Evolutionary conservation across 2,888 invertebrate genomes (phyloP).

Genomic region (Drosophila neutralis): DNA sequence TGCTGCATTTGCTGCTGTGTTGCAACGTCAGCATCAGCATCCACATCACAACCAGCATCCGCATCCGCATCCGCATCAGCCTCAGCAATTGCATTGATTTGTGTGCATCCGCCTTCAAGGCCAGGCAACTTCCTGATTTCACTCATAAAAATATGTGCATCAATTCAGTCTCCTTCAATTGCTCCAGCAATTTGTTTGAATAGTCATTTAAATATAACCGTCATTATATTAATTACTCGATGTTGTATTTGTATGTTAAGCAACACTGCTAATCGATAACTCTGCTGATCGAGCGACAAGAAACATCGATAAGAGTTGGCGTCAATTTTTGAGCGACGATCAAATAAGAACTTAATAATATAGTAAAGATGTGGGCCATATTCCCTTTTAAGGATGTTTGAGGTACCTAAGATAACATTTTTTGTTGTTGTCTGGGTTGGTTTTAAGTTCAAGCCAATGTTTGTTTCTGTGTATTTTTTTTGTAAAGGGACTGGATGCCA

Average conservation of each 20-base stretch:
- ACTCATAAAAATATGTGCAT: neutral
- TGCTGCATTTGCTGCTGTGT: constrained; percentile 11
- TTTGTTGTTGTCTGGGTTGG: neutral
- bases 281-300: neutral
- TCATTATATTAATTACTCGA: neutral
- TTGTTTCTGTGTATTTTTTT: neutral
- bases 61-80: constrained; percentile 1
- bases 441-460: neutral
- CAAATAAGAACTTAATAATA: too few species aligned
- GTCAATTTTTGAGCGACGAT: neutral
- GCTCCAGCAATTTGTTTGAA: neutral
- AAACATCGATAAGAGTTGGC: neutral
- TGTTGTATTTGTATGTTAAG: neutral
- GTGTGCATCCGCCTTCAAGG: constrained; percentile 34
- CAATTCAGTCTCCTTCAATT: neutral
- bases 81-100: constrained; percentile 27
- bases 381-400: neutral
- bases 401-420: neutral
- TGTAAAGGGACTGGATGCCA: constrained; percentile 16
- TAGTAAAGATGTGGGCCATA: neutral
- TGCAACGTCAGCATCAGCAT: constrained; percentile 3
- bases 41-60: neutral
- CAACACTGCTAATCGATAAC: neutral
- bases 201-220: neutral
- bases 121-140: constrained; percentile 8